phyloP scores from a whole-genome alignment of 2,797 vertebrate genomes.

The Acrossocheilus wenchowensis region DNA sequence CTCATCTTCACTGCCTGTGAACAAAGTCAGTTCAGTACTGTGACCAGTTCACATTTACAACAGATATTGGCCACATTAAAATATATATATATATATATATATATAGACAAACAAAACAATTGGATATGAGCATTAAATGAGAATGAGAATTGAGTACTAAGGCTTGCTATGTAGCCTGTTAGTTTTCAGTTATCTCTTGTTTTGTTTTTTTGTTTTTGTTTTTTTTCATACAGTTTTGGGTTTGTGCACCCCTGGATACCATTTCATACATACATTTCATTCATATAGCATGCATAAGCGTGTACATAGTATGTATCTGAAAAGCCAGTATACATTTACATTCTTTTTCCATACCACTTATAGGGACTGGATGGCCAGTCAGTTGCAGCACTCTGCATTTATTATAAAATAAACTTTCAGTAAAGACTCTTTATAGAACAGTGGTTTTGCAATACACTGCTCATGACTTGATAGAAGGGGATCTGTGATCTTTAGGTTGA shows the following conservation, averaged over 20 bases:
- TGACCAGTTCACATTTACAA: not conserved
- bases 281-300: constrained; percentile 73
- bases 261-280: constrained; percentile 59
- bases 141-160: not conserved
- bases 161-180: not conserved
- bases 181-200: not conserved
- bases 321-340: not conserved
- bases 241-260: not conserved
- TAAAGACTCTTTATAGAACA: not conserved
- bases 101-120: too few relatives aligned
- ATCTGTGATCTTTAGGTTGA: not conserved
- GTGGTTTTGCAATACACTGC: not conserved
- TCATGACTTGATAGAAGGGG: not conserved
- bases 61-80: not conserved
- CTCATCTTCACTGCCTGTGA: not conserved
- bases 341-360: not conserved
- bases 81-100: too few relatives aligned
- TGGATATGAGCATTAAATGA: too few relatives aligned
- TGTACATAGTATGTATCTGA: constrained; percentile 61
- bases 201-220: too few relatives aligned
- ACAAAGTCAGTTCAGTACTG: not conserved
- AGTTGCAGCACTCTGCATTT: not conserved
- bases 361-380: not conserved
- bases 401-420: not conserved
- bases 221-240: not conserved